Conservation (phyloP, 1,140 invertebrate genomes). For the Ctenoplectra terminalis region DNA sequence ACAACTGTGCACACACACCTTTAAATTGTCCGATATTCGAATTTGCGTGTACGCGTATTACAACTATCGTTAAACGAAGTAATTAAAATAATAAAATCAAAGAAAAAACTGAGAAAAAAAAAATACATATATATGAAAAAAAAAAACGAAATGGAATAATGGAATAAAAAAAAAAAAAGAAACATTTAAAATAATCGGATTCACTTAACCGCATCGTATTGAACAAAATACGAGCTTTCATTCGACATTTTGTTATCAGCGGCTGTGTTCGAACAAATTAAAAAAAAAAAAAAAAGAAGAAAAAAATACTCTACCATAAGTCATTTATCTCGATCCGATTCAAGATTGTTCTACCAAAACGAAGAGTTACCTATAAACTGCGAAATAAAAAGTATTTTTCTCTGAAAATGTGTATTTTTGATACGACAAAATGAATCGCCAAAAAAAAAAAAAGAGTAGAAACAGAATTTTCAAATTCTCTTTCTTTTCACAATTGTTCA, state of each 20-base stretch:
- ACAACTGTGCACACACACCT: conserved; percentile 12
- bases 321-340: conserved; percentile 24
- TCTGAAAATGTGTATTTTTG: conserved; percentile 51
- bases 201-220: background rate
- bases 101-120: conserved; percentile 1
- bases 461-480: background rate
- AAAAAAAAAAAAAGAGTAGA: background rate
- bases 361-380: conserved; percentile 49
- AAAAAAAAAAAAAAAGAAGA: no score
- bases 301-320: background rate
- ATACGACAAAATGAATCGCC: background rate
- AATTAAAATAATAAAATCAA: background rate
- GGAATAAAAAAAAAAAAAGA: background rate
- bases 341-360: conserved; percentile 40
- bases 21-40: background rate
- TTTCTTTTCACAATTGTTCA: background rate
- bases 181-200: conserved; percentile 1
- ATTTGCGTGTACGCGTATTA: background rate
- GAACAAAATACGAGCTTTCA: background rate
- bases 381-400: conserved; percentile 56
- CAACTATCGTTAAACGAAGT: background rate
- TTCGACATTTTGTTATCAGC: conserved; percentile 15
- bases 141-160: background rate
- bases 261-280: conserved; percentile 32
- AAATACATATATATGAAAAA: no score